These are phyloP conservation scores for Gambusia affinis DNA, from an alignment of 2,113 vertebrate genomes.

Conservation along the genomic window DNA sequence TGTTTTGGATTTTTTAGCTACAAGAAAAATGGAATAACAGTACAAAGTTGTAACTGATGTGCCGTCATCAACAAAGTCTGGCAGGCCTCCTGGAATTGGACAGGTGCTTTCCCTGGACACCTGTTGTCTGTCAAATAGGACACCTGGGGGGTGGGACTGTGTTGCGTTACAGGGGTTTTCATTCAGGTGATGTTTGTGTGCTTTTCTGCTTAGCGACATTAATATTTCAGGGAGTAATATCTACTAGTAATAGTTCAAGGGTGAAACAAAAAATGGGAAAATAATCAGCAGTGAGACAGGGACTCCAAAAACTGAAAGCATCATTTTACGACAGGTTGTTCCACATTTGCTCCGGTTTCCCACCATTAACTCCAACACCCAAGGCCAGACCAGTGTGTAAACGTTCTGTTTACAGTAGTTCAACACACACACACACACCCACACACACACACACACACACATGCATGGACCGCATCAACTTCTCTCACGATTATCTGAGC, in stretches of 20 bases:
- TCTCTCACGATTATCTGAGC: slow-evolving; percentile 30
- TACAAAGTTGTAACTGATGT: neutral
- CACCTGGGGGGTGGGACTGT: slow-evolving; percentile 45
- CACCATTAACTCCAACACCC: slow-evolving; percentile 35
- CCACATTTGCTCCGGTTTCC: slow-evolving; percentile 25
- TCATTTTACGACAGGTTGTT: slow-evolving; percentile 28
- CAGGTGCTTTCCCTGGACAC: slow-evolving; percentile 58
- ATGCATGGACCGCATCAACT: neutral
- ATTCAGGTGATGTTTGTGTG: slow-evolving; percentile 53
- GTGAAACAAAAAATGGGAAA: slow-evolving; percentile 25
- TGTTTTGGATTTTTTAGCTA: neutral
- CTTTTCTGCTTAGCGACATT: slow-evolving; percentile 26
- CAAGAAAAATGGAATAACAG: neutral
- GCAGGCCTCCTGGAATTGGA: neutral
- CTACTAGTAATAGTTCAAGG: slow-evolving; percentile 6
- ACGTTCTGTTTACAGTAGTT: slow-evolving; percentile 27
- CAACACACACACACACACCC: neutral
- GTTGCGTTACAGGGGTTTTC: slow-evolving; percentile 29
- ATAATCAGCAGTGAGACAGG: slow-evolving; percentile 11
- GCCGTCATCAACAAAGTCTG: neutral
- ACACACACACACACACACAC: slow-evolving; percentile 2
- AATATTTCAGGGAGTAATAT: slow-evolving; percentile 48
- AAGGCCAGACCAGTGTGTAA: slow-evolving; percentile 27
- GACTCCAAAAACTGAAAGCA: slow-evolving; percentile 26
- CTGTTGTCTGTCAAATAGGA: slow-evolving; percentile 58